Base-by-base conservation (phyloP, 2,797 vertebrate genomes). In the Apogon talboti region DNA sequence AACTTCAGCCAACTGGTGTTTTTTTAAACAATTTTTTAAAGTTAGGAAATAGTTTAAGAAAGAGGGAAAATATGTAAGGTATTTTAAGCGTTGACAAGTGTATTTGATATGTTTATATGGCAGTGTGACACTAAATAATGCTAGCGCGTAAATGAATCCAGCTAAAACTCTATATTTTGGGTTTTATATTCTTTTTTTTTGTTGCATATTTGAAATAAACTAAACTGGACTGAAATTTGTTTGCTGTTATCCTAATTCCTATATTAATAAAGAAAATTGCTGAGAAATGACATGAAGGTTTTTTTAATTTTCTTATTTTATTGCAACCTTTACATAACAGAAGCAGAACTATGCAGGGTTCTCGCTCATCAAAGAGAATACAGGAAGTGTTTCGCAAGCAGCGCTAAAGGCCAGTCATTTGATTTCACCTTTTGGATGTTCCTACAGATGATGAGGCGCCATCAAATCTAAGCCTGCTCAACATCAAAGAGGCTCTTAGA, bases 311-410 rank as follows among this genome's bases (percentile, higher is more conserved):
- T n/a, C n/a, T n/a, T 53, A 8, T 2, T 13, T 51, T 7, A 45
- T 49, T 49, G 15, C 57, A 40, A 70, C 12, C 6, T 41, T 38
- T 43, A 11, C 45, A 40, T 62, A 57, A 56, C 43, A 16, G 15
- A 51, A 15, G 2, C 13, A 1, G 1, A 33, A 52, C 11, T 16
- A 37, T 49, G 21, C 43, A 15, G 56, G 9, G 11, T 13, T 53
- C 5, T 13, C 46, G 12, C 49, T 58, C 35, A 52, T 71, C 41
- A 74, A 47, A 77, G 41, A 56, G 60, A 62, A 45, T 54, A 21
- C 10, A 37, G 7, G 1, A 33, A 37, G 38, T 28, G n/a, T 16
- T 44, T 12, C 15, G 38, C 42, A 62, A 62, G 11, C 1, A 21
- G 21, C 7, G 15, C 46, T 33, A n/a, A 21, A 14, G 35, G 28